Evolutionary conservation across 2,797 vertebrate species (phyloP).

Genomic region (Epinephelus malabaricus): DNA sequence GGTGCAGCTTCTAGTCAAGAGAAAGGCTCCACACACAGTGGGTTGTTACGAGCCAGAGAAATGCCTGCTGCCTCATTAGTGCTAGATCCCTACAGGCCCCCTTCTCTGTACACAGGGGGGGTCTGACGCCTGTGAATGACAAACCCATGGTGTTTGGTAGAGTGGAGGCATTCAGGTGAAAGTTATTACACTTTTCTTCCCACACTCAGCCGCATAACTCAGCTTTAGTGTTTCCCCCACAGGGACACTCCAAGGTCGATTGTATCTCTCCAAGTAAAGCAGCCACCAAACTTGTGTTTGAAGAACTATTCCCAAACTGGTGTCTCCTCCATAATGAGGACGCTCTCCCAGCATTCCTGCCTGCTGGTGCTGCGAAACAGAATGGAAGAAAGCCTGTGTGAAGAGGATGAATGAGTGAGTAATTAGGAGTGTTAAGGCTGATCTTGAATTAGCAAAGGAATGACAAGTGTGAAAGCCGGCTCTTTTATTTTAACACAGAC

Average conservation of each 20-base stretch:
- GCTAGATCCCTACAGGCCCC: constrained; percentile 70
- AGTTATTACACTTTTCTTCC: constrained; percentile 85
- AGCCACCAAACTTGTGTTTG: constrained; percentile 64
- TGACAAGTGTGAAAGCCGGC: constrained; percentile 70
- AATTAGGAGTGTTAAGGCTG: constrained; percentile 74
- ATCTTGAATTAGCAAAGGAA: constrained; percentile 75
- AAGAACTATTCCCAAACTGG: constrained; percentile 70
- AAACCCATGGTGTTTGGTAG: constrained; percentile 76
- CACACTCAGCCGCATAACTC: constrained; percentile 80
- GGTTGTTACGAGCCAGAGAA: constrained; percentile 76
- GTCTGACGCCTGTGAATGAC: constrained; percentile 79
- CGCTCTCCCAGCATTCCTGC: constrained; percentile 69
- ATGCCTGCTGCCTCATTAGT: constrained; percentile 82
- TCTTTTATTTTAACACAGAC: constrained; percentile 59
- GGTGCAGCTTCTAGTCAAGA: constrained; percentile 65
- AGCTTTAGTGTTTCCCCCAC: constrained; percentile 70
- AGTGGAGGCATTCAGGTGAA: constrained; percentile 85
- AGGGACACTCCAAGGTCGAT: constrained; percentile 76
- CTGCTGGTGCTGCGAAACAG: constrained; percentile 48
- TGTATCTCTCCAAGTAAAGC: constrained; percentile 72
- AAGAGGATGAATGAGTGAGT: constrained; percentile 78
- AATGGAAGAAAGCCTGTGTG: constrained; percentile 63
- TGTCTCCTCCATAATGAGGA: constrained; percentile 72
- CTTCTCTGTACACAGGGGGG: constrained; percentile 67
- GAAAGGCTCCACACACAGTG: constrained; percentile 73